Evolutionary conservation across 1,140 invertebrate genomes (phyloP).

Genomic region (Belonocnema kinseyi): DNA sequence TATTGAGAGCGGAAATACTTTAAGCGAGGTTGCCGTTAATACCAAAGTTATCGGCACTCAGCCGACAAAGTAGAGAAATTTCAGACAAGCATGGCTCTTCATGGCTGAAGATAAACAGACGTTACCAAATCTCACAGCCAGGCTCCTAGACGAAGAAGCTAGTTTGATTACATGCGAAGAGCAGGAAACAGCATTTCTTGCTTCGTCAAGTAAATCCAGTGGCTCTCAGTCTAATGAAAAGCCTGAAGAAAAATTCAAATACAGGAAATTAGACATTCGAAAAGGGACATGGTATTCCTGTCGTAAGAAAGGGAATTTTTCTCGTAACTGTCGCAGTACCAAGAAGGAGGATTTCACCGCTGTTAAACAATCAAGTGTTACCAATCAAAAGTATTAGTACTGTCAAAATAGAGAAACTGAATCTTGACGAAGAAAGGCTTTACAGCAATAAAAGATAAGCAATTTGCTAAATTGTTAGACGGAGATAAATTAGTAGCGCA

Average conservation of each 20-base stretch:
- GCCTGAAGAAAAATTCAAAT: neutral
- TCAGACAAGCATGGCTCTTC: constrained; percentile 67
- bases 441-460: neutral
- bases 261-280: neutral
- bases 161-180: constrained; percentile 25
- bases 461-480: neutral
- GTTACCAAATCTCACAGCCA: constrained; percentile 64
- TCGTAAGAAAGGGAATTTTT: neutral
- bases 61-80: constrained; percentile 54
- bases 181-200: constrained; percentile 3
- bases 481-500: too few species aligned
- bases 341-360: neutral
- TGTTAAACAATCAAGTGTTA: neutral
- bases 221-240: neutral
- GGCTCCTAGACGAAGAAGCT: constrained; percentile 64
- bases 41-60: constrained; percentile 5
- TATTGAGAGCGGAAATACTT: neutral
- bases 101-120: constrained; percentile 33
- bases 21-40: neutral
- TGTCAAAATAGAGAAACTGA: neutral
- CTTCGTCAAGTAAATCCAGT: neutral
- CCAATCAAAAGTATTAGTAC: neutral
- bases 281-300: neutral
- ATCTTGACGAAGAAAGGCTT: neutral
- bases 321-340: neutral